A percentile compares a stretch with the other conserved stretches of the same genome.
These are phyloP conservation scores for Hemibagrus wyckioides DNA, from an alignment of 2,113 vertebrate genomes.

Conservation along the genomic window DNA sequence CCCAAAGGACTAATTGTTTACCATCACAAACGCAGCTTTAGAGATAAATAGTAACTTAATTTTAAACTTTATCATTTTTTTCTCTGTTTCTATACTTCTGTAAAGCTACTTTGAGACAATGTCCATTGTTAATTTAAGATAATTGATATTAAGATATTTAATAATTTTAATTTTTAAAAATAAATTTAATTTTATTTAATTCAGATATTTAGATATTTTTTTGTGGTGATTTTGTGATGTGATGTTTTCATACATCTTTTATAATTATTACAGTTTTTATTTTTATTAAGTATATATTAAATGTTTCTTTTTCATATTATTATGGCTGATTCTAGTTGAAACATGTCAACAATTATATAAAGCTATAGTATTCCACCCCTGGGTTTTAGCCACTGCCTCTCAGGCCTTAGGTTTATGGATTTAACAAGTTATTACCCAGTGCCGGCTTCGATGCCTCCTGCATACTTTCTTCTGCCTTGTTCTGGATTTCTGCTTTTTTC, in stretches of 20 bases:
- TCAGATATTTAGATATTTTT: background rate
- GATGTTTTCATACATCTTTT: background rate
- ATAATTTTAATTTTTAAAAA: too few relatives aligned
- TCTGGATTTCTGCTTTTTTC: conserved; percentile 37
- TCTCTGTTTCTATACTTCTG: too few relatives aligned
- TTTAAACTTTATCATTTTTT: too few relatives aligned
- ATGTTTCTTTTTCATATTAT: background rate
- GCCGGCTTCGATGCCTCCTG: background rate
- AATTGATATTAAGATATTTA: too few relatives aligned
- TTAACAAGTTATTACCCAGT: background rate
- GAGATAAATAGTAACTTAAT: too few relatives aligned
- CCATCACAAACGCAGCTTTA: background rate
- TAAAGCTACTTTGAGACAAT: too few relatives aligned
- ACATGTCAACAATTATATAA: background rate
- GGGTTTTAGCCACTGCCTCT: background rate
- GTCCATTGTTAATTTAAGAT: too few relatives aligned
- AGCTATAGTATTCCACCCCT: background rate
- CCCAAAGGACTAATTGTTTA: background rate
- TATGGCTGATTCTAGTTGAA: background rate
- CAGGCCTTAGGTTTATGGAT: background rate
- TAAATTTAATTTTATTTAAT: background rate
- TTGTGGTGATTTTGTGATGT: background rate
- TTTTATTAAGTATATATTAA: background rate
- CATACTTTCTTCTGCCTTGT: conserved; percentile 12
- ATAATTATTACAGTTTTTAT: too few relatives aligned